These are phyloP conservation scores for Amyelois transitella DNA, from an alignment of 1,140 invertebrate species.

Conservation along the genomic window DNA sequence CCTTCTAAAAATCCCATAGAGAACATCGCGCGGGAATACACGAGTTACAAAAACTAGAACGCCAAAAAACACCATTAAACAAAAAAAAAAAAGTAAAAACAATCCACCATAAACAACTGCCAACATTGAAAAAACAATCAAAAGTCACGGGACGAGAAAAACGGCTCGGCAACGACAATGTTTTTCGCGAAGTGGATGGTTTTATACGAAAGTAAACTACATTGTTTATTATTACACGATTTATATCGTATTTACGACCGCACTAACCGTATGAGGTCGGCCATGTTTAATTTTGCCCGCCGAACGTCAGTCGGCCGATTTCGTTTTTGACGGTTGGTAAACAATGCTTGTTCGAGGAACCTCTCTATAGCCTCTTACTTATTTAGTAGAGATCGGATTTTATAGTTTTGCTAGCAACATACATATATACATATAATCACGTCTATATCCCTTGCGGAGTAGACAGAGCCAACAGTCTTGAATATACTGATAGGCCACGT, in stretches of 20 bases:
- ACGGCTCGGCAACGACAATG: background rate
- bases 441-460: too few relatives aligned
- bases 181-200: constrained; percentile 7
- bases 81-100: background rate
- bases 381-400: too few relatives aligned
- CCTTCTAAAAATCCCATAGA: too few relatives aligned
- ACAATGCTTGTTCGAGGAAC: background rate
- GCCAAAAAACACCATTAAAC: too few relatives aligned
- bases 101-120: too few relatives aligned
- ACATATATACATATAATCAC: too few relatives aligned
- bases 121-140: background rate
- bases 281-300: background rate
- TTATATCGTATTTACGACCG: constrained; percentile 4
- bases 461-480: too few relatives aligned
- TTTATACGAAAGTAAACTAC: constrained; percentile 6
- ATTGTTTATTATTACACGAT: constrained; percentile 5
- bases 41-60: too few relatives aligned
- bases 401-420: too few relatives aligned
- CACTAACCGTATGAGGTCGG: background rate
- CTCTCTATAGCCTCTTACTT: too few relatives aligned
- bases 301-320: background rate
- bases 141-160: background rate
- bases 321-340: background rate
- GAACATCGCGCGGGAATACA: too few relatives aligned
- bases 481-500: too few relatives aligned